These are phyloP conservation scores for Poecilobothrus nobilitatus DNA, from an alignment of 2,888 invertebrate genomes.

Conservation along the genomic window DNA sequence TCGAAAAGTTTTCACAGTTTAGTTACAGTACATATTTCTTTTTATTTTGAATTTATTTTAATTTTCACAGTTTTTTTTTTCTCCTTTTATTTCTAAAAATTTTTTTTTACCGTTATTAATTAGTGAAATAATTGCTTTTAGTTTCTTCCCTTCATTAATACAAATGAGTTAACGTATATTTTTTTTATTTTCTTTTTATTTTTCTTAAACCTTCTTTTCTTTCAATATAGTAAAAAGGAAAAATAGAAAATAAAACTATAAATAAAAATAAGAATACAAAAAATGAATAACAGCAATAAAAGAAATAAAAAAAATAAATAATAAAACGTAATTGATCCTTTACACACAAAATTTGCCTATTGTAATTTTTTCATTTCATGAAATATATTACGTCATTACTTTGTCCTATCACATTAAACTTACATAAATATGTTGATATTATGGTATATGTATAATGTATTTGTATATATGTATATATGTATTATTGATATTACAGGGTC, in stretches of 20 bases:
- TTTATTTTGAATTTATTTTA: no score
- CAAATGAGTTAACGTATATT: not conserved
- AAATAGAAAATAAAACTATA: not conserved
- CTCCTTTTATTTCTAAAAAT: not conserved
- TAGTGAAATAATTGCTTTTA: slow-evolving; percentile 4
- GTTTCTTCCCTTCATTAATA: slow-evolving; percentile 6
- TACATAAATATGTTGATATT: no score
- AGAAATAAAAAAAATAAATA: no score
- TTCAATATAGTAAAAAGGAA: not conserved
- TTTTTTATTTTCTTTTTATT: not conserved
- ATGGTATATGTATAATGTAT: no score
- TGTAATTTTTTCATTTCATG: not conserved
- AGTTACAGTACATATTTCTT: no score
- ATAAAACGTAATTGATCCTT: slow-evolving; percentile 1
- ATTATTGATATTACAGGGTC: no score
- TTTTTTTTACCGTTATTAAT: not conserved
- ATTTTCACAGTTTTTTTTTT: not conserved
- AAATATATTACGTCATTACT: not conserved
- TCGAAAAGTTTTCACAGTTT: not conserved
- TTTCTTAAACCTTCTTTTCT: not conserved
- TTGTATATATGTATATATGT: no score
- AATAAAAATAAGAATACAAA: not conserved
- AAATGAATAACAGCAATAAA: no score
- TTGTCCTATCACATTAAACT: not conserved
- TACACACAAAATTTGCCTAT: not conserved